phyloP scores from a whole-genome alignment of 2,113 vertebrate species.

The Verasper variegatus region DNA sequence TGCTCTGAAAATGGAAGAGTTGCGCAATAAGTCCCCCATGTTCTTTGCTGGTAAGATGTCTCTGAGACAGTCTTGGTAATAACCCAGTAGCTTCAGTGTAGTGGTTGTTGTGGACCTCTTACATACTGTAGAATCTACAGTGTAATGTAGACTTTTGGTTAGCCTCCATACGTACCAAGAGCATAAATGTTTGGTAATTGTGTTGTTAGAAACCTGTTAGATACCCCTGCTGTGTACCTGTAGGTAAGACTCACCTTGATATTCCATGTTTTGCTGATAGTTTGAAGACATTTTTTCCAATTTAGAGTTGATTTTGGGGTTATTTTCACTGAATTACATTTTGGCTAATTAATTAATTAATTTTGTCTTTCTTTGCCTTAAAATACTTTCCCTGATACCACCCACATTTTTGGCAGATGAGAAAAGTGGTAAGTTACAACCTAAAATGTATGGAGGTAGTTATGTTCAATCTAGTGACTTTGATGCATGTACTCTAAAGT shows the following conservation, averaged over 20 bases:
- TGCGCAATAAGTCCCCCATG: conserved; percentile 93
- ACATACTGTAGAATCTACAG: background rate
- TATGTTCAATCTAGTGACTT: background rate
- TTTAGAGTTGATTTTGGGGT: background rate
- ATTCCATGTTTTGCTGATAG: background rate
- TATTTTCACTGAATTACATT: background rate
- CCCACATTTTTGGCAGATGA: conserved; percentile 65
- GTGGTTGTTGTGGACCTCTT: conserved; percentile 7
- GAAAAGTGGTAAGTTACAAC: conserved; percentile 69
- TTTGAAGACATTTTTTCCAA: background rate
- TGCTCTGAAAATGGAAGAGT: conserved; percentile 95
- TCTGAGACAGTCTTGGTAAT: conserved; percentile 47
- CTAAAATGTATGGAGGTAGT: background rate
- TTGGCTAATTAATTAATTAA: conserved; percentile 13
- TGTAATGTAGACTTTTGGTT: conserved; percentile 10
- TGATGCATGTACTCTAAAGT: no score
- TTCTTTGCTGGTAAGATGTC: conserved; percentile 93
- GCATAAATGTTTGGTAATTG: background rate
- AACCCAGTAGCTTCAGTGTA: conserved; percentile 28
- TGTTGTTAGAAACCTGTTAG: background rate
- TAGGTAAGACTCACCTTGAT: background rate
- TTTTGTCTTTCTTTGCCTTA: conserved; percentile 4
- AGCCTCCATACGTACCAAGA: background rate
- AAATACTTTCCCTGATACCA: conserved; percentile 3
- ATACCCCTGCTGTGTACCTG: background rate